Evolutionary conservation across 2,888 invertebrate species (phyloP).

Genomic region (Drosophila diplacantha): DNA sequence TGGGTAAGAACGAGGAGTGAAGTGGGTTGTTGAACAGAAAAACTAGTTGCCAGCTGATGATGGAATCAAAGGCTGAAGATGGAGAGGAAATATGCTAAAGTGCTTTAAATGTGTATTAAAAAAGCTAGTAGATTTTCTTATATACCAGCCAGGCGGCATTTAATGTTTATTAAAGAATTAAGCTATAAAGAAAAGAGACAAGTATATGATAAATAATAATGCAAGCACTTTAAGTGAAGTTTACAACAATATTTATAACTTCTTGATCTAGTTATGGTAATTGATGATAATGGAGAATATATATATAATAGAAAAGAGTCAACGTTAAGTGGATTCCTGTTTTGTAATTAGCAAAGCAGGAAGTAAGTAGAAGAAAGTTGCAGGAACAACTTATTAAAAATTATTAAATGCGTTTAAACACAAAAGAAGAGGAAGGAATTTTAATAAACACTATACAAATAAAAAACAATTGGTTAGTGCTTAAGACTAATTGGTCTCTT

Average conservation of each 20-base stretch:
- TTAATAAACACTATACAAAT: background rate
- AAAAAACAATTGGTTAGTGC: background rate
- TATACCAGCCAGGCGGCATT: constrained; percentile 1
- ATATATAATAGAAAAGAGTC: constrained; percentile 8
- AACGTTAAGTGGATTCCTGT: constrained; percentile 9
- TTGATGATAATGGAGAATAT: constrained; percentile 12
- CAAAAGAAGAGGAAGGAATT: background rate
- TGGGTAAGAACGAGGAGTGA: background rate
- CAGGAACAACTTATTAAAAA: constrained; percentile 11
- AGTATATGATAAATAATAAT: constrained; percentile 12
- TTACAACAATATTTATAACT: constrained; percentile 5
- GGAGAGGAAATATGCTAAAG: constrained; percentile 40
- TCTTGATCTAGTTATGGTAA: constrained; percentile 33
- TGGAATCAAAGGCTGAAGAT: constrained; percentile 4
- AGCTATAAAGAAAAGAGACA: constrained; percentile 1
- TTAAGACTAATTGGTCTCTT: background rate
- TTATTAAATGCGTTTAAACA: background rate
- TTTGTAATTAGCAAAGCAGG: constrained; percentile 20
- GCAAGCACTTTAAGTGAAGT: constrained; percentile 10
- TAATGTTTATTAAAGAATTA: constrained; percentile 10
- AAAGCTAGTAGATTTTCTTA: constrained; percentile 1
- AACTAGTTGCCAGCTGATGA: constrained; percentile 19
- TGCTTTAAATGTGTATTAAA: constrained; percentile 60
- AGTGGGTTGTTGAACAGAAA: constrained; percentile 5
- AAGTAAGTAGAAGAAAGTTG: constrained; percentile 19